Base-by-base conservation (phyloP, 2,797 vertebrate genomes). In the Rousettus madagascariensis region DNA sequence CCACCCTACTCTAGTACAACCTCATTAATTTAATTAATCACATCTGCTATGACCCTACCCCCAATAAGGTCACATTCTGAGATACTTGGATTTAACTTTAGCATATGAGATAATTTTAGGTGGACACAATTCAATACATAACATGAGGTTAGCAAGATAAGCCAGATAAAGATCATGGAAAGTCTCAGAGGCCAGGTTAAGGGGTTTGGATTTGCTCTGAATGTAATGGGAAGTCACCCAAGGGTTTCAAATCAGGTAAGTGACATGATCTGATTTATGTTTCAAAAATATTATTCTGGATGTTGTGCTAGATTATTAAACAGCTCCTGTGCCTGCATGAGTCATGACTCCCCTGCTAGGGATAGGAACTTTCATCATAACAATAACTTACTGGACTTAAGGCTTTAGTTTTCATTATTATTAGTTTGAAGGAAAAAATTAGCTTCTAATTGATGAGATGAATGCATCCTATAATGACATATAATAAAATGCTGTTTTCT, bases 231-330 rank as follows among this genome's bases (percentile, higher is more conserved):
- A 89, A 93, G 61, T 72, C 75, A 90, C 87, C 69, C 80, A 83
- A 92, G 72, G 19, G 15, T 91, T 93, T 91, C 55, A 91, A 53
- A 96, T 95, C 83, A 94, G 65, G 78, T 86, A 95, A 96, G 38
- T 75, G 72, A 93, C 78, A 75, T 86, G 68, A 97, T 95, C 13
- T 92, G 77, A 95, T 95, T 95, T 95, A 68, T 85, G 74, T 78
- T 96, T 96, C 83, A 69, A 95, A 96, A 97, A 41, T 85, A 74
- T 93, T 71, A 84, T 94, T 77, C 71, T 91, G 94, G 87, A 86
- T 89, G 22, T 69, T 90, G 30, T 74, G 84, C 90, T 90, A 87
- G 46, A 90, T 92, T 92, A 80, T 91, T 95, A 95, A 94, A 86
- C 79, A 95, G 86, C 38, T 43, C 33, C 26, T 57, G 13, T 83